Evolutionary conservation across 2,888 invertebrate genomes (phyloP), one percentile per base, ranked within the genome.

Genomic region (Troglohyphantes excavatus): DNA sequence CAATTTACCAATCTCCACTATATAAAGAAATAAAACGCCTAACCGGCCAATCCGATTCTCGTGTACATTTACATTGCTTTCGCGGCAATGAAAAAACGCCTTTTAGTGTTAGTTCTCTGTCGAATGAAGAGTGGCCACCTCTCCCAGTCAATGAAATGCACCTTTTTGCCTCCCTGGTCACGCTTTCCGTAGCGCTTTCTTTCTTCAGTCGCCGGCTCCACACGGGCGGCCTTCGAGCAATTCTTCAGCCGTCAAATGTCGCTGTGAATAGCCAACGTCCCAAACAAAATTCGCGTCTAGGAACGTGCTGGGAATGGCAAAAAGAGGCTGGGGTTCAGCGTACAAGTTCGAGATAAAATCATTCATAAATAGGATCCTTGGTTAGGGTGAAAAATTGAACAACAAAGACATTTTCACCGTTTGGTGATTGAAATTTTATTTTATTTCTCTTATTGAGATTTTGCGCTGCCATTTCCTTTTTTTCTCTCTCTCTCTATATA

Each of bases 161-260:
- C 17, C 17, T n/a, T 53, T 53, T 53, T 53, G n/a, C 13, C 5
- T 53, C 17, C 53, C 53, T n/a, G 2, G 53, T 53, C 53, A 53
- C 53, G 53, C 53, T 53, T 53, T 33, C 9, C 9, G 33, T 33
- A 9, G 33, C 33, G 33, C 33, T 33, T 33, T 53, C n/a, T 13
- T n/a, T n/a, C n/a, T 17, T n/a, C 5, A 53, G 17, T 53, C 53
- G 53, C 1, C n/a, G n/a, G n/a, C 13, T 53, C 53, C 53, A 17
- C n/a, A 53, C 17, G n/a, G 53, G 17, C 53, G 53, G 5, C 53
- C 5, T 53, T 53, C 53, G 5, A 53, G 6, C 53, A 53, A 53
- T 53, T 53, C 53, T 53, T n/a, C 53, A n/a, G 53, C 53, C 53
- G 53, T 53, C 53, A 53, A 53, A 53, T 53, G 53, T 53, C 53